Conservation (phyloP, 2,888 invertebrate species). For the Tuberolachnus salignus region DNA sequence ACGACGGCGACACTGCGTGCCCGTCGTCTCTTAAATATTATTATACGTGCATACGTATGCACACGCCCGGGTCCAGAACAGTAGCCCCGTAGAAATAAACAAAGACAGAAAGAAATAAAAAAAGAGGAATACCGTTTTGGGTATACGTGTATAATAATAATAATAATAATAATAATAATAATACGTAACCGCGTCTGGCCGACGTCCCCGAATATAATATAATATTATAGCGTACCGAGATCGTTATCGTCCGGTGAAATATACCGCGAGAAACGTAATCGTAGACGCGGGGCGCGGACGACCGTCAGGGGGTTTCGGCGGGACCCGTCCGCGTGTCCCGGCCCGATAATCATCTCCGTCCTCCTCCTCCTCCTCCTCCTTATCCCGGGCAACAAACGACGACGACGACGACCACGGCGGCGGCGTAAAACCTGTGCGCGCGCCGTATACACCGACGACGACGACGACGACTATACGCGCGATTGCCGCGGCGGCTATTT, state of each 20-base stretch:
- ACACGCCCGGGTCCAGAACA: conserved; percentile 7
- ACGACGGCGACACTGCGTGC: no score
- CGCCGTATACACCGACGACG: no score
- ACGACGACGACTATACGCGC: no score
- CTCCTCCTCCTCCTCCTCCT: neutral
- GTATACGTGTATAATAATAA: neutral
- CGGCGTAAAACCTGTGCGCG: neutral
- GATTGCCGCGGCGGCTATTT: conserved; percentile 33
- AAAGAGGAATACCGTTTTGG: conserved; percentile 2
- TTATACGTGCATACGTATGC: neutral
- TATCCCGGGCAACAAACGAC: conserved; percentile 6
- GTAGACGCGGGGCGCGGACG: conserved; percentile 30
- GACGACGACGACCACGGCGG: neutral
- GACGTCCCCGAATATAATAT: no score
- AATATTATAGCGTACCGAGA: conserved; percentile 20
- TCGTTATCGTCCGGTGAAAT: conserved; percentile 55
- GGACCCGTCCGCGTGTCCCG: conserved; percentile 51
- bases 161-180: no score
- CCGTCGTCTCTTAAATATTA: no score
- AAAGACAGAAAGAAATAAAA: neutral
- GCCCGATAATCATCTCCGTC: conserved; percentile 41
- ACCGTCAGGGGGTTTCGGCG: conserved; percentile 53
- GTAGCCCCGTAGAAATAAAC: conserved; percentile 18
- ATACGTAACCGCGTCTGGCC: conserved; percentile 19
- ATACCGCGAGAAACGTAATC: conserved; percentile 52